A percentile compares a stretch with the other conserved stretches of the same genome.
Evolutionary conservation across 2,113 vertebrate genomes (phyloP).

Genomic region (Emydocephalus ijimae): DNA sequence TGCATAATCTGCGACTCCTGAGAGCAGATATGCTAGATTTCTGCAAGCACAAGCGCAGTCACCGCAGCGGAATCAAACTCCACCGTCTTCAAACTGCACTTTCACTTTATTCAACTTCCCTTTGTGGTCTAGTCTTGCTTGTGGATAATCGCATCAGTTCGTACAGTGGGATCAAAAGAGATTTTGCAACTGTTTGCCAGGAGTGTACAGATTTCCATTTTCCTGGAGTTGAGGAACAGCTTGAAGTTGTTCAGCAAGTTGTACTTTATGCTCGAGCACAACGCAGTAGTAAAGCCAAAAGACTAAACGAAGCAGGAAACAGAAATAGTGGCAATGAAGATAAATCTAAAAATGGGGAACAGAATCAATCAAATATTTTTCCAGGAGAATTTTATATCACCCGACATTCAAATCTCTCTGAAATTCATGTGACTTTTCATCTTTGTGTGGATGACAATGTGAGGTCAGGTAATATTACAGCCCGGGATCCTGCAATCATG

Average conservation of each 20-base stretch:
- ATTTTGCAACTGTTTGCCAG: constrained; percentile 94
- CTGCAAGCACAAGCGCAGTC: constrained; percentile 87
- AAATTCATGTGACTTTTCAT: constrained; percentile 93
- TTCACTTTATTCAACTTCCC: constrained; percentile 91
- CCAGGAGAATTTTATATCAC: constrained; percentile 98
- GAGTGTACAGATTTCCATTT: constrained; percentile 96
- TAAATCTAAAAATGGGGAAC: constrained; percentile 84
- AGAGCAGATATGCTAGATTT: constrained; percentile 90
- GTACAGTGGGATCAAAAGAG: constrained; percentile 96
- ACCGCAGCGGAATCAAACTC: constrained; percentile 87
- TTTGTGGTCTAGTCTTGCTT: constrained; percentile 90
- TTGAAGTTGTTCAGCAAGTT: constrained; percentile 89
- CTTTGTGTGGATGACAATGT: constrained; percentile 96
- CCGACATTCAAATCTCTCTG: constrained; percentile 93
- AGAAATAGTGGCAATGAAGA: constrained; percentile 81
- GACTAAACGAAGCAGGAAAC: constrained; percentile 65
- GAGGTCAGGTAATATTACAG: constrained; percentile 87
- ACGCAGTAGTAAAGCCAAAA: constrained; percentile 77
- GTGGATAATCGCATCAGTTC: constrained; percentile 97
- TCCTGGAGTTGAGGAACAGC: constrained; percentile 84
- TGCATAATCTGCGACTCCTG: constrained; percentile 94
- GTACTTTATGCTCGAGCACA: constrained; percentile 87
- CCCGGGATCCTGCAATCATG: constrained; percentile 96
- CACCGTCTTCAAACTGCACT: constrained; percentile 90
- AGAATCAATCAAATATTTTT: constrained; percentile 89